Base-by-base conservation (phyloP, 2,113 vertebrate species). In the Jacana jacana region DNA sequence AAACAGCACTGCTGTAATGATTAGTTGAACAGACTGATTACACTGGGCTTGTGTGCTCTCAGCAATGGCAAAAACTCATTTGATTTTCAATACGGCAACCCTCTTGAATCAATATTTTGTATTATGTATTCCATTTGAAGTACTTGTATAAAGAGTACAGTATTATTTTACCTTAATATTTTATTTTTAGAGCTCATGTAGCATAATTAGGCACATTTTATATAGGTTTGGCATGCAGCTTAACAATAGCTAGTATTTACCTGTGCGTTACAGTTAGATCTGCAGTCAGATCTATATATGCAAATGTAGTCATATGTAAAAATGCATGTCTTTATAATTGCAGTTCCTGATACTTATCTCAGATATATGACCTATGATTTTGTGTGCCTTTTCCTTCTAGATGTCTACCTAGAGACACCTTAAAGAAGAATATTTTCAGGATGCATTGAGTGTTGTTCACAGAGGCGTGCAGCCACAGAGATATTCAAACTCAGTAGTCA, bases 101-200 rank as follows among this genome's bases (percentile, higher is more conserved):
- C 90, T 89, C 96, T 95, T 95, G 90, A 97, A 97, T 97, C 96
- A 95, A 93, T 96, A 96, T 84, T 96, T 94, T 86, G 69, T 94
- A 69, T 94, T 96, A 94, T 75, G 80, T 37, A 95, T 97, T 96
- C 95, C 77, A 81, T 95, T 94, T 93, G 83, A 96, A 94, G 80
- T 79, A 86, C 88, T 84, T 81, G 77, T 68, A 54, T 88, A 89
- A 81, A 88, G 52, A 79, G 51, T 65, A 79, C 22, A 6, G 65
- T 40, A 61, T 94, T 81, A 79, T 88, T 92, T 95, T 81, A 76
- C 88, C 61, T 57, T 84, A n/a, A 30, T 72, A 72, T 91, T 96
- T 96, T 93, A 88, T 89, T 95, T 95, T 93, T 92, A 91, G 69
- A 81, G 31, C 73, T 79, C 63, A n/a, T 15, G 25, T 58, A 79